Percentiles rank a stretch among this genome's conserved stretches.
phyloP scores from a whole-genome alignment of 2,797 vertebrate genomes.

The Crenuchus spilurus region DNA sequence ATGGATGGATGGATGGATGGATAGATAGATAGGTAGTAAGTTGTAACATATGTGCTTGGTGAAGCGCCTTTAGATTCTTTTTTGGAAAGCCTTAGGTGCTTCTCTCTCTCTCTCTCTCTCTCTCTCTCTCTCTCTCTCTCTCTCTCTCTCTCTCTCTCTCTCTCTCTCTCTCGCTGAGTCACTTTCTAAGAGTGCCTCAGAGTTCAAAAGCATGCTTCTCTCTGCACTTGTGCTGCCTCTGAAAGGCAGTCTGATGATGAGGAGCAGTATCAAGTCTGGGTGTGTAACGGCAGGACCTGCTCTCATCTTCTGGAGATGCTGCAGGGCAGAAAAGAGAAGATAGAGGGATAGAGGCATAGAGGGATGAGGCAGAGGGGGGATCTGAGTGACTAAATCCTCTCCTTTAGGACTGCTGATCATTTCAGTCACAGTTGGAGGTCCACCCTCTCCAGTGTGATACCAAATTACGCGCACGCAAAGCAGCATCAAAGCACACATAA shows the following conservation, averaged over 20 bases:
- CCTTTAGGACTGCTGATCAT: conserved; percentile 47
- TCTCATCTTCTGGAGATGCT: conserved; percentile 29
- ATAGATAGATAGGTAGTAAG: background rate
- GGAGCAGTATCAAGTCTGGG: conserved; percentile 10
- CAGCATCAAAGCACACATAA: conserved; percentile 58
- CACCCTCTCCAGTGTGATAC: conserved; percentile 51
- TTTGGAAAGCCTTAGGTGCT: conserved; percentile 11
- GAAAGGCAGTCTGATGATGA: conserved; percentile 10
- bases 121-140: background rate
- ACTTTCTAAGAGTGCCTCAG: background rate
- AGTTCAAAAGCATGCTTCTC: conserved; percentile 23
- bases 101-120: background rate
- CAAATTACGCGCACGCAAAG: conserved; percentile 55
- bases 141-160: background rate
- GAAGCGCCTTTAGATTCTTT: conserved; percentile 1
- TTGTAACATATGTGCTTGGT: background rate
- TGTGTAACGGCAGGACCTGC: conserved; percentile 21
- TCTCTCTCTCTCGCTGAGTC: background rate
- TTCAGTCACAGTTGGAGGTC: conserved; percentile 54
- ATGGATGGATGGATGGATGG: background rate
- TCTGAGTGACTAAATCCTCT: conserved; percentile 40
- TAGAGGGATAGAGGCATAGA: conserved; percentile 12
- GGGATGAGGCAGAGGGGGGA: conserved; percentile 2
- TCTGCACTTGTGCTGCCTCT: conserved; percentile 5
- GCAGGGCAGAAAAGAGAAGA: conserved; percentile 14